Percentiles rank a stretch among this genome's conserved stretches.
These are phyloP conservation scores for Drosophila setosimentum DNA, from an alignment of 2,888 invertebrate genomes.

Conservation along the genomic window DNA sequence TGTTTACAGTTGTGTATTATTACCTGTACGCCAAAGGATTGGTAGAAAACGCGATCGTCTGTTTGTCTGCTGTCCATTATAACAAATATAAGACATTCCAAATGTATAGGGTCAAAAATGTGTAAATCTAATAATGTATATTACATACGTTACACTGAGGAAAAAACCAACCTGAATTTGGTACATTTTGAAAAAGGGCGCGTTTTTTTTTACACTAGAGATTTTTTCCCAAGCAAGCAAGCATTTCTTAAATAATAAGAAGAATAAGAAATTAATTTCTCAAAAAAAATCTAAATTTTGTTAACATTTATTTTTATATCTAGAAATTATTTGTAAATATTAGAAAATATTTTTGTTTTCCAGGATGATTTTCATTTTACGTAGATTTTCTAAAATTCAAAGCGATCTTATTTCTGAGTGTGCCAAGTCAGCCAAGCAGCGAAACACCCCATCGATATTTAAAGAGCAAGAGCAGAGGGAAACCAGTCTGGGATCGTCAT, in stretches of 20 bases:
- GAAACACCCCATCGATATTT: constrained; percentile 18
- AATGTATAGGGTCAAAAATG: constrained; percentile 62
- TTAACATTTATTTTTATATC: no score
- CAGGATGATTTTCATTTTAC: not conserved
- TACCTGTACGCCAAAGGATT: constrained; percentile 6
- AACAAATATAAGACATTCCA: constrained; percentile 56
- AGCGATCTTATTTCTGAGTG: not conserved
- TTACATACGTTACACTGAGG: not conserved
- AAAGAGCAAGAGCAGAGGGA: constrained; percentile 23
- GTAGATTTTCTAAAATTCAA: not conserved
- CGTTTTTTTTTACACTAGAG: no score
- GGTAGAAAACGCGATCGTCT: constrained; percentile 19
- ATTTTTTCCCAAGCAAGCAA: no score
- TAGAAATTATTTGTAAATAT: not conserved
- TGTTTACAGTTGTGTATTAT: not conserved
- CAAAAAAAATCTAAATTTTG: no score
- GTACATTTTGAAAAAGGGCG: no score
- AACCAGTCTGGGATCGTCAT: constrained; percentile 37
- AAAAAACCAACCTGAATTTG: not conserved
- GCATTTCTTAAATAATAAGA: no score
- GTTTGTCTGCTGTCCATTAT: constrained; percentile 37
- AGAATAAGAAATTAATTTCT: no score
- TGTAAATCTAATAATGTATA: constrained; percentile 65
- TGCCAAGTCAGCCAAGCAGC: constrained; percentile 1
- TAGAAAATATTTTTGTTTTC: not conserved